These are phyloP conservation scores for Oasisia sp. DNA, from an alignment of 2,888 invertebrate species.

Conservation along the genomic window DNA sequence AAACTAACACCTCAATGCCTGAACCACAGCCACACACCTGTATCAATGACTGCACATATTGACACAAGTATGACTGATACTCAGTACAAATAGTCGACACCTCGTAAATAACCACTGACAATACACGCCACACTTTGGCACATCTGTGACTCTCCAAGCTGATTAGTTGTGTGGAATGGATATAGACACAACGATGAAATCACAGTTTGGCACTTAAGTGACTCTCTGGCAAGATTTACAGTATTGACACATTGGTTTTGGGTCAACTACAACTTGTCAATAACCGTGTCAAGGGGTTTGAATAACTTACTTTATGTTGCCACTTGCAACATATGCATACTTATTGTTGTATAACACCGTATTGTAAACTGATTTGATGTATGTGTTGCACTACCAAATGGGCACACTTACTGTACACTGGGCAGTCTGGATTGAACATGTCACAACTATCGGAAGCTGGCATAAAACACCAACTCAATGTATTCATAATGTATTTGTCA, in stretches of 20 bases:
- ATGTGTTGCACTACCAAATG: background rate
- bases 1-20: background rate
- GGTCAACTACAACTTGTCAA: background rate
- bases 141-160: conserved; percentile 1
- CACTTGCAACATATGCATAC: background rate
- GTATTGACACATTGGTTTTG: background rate
- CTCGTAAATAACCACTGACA: background rate
- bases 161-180: background rate
- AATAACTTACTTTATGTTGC: conserved; percentile 1
- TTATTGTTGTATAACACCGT: background rate
- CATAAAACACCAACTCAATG: too few relatives aligned
- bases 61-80: background rate
- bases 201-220: conserved; percentile 13
- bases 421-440: too few relatives aligned
- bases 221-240: background rate
- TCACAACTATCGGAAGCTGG: too few relatives aligned
- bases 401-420: background rate
- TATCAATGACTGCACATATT: background rate
- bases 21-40: background rate
- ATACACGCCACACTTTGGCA: conserved; percentile 9
- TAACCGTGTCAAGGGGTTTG: background rate
- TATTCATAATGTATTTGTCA: too few relatives aligned
- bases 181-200: background rate
- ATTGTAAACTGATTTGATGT: background rate
- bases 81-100: background rate